These are phyloP conservation scores for western clawed frog (Xenopus tropicalis) DNA, from an alignment of 2,113 vertebrate species.

Conservation along the genomic window UCB_Xtro_10.0 CM004443.2:181942501-181943000, in stretches of 20 bases:
- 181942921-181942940: no score
- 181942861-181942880: no score
- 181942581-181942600: conserved; percentile 38
- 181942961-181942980: no score
- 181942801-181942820: no score
- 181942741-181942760: not conserved
- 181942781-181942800: not conserved
- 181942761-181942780: not conserved
- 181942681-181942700: not conserved
- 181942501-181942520: conserved; percentile 14
- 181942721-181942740: conserved; percentile 5
- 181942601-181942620: conserved; percentile 27
- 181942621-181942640: conserved; percentile 12
- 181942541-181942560: conserved; percentile 31
- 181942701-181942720: not conserved
- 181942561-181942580: conserved; percentile 26
- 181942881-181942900: no score
- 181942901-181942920: no score
- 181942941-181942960: no score
- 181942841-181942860: no score
- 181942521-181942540: conserved; percentile 4
- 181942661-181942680: conserved; percentile 6
- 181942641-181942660: conserved; percentile 10
- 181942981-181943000: no score
- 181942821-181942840: no score